These are phyloP conservation scores for Vesta saturnalis DNA, from an alignment of 2,888 invertebrate genomes.

Conservation along the genomic window DNA sequence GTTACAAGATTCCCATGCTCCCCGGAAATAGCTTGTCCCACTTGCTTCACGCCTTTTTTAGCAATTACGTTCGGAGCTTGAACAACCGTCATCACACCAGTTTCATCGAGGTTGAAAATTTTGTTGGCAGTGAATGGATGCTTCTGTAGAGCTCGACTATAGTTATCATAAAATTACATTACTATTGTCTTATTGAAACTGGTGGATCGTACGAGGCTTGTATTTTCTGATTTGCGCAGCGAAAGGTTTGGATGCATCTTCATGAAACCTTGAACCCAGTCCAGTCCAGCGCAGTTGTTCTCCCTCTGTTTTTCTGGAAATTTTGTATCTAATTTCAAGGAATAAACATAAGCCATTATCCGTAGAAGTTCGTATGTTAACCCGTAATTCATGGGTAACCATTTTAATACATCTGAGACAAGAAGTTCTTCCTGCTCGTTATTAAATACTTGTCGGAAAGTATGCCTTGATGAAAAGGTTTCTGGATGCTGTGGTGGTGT, in stretches of 20 bases:
- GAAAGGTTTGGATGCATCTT: slow-evolving; percentile 26
- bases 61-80: too few species aligned
- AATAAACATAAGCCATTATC: slow-evolving; percentile 32
- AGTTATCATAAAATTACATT: slow-evolving; percentile 27
- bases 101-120: slow-evolving; percentile 45
- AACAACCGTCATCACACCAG: too few species aligned
- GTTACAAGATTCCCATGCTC: background rate
- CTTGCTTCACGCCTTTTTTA: background rate
- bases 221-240: slow-evolving; percentile 42
- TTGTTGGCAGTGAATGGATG: slow-evolving; percentile 34
- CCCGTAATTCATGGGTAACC: slow-evolving; percentile 47
- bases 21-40: background rate
- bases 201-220: slow-evolving; percentile 38
- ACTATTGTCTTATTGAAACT: too few species aligned
- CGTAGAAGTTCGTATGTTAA: slow-evolving; percentile 34
- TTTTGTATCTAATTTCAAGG: slow-evolving; percentile 13
- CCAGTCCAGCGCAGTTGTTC: slow-evolving; percentile 30
- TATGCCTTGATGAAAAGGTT: slow-evolving; percentile 31
- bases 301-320: slow-evolving; percentile 21
- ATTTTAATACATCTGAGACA: slow-evolving; percentile 38
- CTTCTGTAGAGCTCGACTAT: slow-evolving; percentile 26
- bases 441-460: slow-evolving; percentile 41
- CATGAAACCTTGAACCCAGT: slow-evolving; percentile 38
- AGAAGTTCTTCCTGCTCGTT: slow-evolving; percentile 38
- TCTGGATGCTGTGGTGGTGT: background rate